Base-by-base conservation (phyloP, 37 sponge, comb jelly and placozoan genomes). In the Dysidea cf. avara region DNA sequence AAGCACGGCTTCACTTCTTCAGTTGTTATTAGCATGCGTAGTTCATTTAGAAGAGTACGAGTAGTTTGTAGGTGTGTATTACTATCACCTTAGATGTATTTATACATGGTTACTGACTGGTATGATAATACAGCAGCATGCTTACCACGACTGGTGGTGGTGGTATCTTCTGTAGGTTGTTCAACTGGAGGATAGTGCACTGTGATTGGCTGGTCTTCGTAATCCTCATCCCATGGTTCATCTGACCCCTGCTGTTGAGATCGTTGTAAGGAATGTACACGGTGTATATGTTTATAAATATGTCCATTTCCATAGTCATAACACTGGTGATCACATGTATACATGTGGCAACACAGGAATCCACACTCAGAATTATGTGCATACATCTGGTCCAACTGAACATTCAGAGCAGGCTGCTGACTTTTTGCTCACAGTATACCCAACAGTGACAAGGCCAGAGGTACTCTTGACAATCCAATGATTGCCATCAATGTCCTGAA, bases 271-370 rank as follows among this genome's bases (percentile, higher is more conserved):
- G 79, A 53, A 16, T 78, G 79, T 25, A 78, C 69, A 37, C 69
- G 59, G 50, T 78, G 79, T 5, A 78, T 68, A 35, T 78, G 79
- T 38, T 78, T 68, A 24, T 68, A 78, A 18, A 67, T 34, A 32
- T 78, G 79, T 0, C 79, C 79, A 68, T 78, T 78, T 21, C 36
- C 55, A 55, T 68, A 78, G 40, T 78, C 69, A 56, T 78, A 78
- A 29, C 79, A 78, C 3, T 33, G 28, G 18, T n/a, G 4, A 36
- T 67, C 69, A 36, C 66, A 76, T 12, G 20, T 36, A n/a, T 78
- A 78, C 79, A 78, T 67, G 61, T 78, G 69, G 12, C 33, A 38
- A 46, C 68, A 78, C 2, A 68, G 48, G 16, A 53, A 32, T 20
- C 51, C 32, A 68, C 79, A 78, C 60, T 78, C 69, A 3, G 25